Base-by-base conservation (phyloP, 2,113 vertebrate species). In the Sakesphorus luctuosus region DNA sequence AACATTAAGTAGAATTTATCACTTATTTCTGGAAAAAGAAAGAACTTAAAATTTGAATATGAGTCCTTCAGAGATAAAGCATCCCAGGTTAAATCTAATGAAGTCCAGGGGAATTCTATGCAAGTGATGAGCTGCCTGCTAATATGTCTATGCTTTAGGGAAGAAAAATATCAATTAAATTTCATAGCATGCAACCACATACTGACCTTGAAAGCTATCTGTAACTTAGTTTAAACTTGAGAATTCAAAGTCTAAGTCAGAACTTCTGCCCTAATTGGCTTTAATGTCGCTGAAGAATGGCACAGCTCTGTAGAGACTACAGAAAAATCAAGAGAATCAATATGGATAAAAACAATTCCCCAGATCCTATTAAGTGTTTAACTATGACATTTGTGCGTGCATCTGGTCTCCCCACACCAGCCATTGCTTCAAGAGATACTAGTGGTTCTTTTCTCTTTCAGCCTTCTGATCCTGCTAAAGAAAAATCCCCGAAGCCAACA, bases 111-210 rank as follows among this genome's bases (percentile, higher is more conserved):
- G 95, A 96, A 94, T 96, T 93, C 81, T 89, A 16, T 16, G 67
- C 74, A 93, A 96, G 78, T 38, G 81, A 89, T 87, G 96, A 94
- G 95, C 93, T 94, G 94, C 87, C 89, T 94, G 84, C 87, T 96
- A 95, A 94, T 96, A 89, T 13, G 78, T 59, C 23, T 0, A 26
- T 78, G 93, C 96, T 96, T 97, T 87, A 93, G 96, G 96, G 96
- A 95, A 97, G 87, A 94, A 95, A 95, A 97, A 90, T 94, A 96
- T 92, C 96, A 97, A 97, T 97, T 97, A 97, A 97, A 87, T 97
- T 97, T 97, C 96, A 96, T 94, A 83, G 95, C 93, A 80, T 94
- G 89, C 91, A 83, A 82, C 87, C 69, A 77, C 89, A 85, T 36
- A 87, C 35, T 96, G 94, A 96, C 95, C 96, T 97, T 96, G 96